Evolutionary conservation across 2,888 invertebrate genomes (phyloP), one percentile per base, ranked within the genome.

Genomic region (Trachelus iudaicus): DNA sequence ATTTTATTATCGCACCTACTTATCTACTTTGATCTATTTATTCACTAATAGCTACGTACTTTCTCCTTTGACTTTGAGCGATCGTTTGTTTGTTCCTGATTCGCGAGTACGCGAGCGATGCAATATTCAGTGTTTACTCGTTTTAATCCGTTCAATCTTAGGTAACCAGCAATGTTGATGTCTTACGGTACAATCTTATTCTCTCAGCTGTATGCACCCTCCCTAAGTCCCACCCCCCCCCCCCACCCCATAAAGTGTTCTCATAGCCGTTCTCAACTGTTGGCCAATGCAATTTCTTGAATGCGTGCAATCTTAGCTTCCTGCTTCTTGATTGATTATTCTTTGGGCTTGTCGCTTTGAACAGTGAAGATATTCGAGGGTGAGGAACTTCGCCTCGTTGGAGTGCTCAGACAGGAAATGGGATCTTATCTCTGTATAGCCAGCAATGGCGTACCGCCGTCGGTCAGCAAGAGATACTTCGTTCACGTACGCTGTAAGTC

Each of bases 371-470:
- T 91, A 73, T 94, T 94, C 89, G 94, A 94, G 87, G 96, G 96
- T 0, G 95, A 96, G 87, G 94, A 93, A 40, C 92, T 96, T 82
- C 93, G 94, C 80, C 91, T 96, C 79, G 93, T 93, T 78, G 95
- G 95, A 90, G 95, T 96, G 76, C 95, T 95, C 87, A 93, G 96
- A 73, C 93, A 93, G 30, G 96, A 96, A 89, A 97, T 97, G 95
- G 97, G 96, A 33, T 93, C 94, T 56, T 96, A 96, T 91, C 94
- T 95, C 86, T 96, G 96, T 92, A 96, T 96, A 86, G 96, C 96
- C 75, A 95, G 94, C 86, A 96, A 96, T 91, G 95, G 95, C 34
- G 93, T 96, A 69, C 96, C 96, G 31, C 96, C 96, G 37, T 93
- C 95, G 56, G 94, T 96, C 87, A 96, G 96, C 92, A 96, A 96